Evolutionary conservation across 2,888 invertebrate species (phyloP).

Genomic region (Hoplodrina ambigua): DNA sequence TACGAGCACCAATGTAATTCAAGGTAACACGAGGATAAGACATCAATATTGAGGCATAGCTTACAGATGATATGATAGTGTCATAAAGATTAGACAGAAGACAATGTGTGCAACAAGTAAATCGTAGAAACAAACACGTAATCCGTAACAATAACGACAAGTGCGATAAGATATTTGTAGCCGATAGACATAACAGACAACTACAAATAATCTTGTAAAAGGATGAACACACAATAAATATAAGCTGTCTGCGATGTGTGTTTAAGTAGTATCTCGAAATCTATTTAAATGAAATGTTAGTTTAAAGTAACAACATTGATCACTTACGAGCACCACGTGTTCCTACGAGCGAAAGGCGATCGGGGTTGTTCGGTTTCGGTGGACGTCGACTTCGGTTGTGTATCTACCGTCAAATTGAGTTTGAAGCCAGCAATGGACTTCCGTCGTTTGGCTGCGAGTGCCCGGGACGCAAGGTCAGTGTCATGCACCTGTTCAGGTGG

Average conservation of each 20-base stretch:
- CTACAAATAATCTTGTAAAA: slow-evolving; percentile 45
- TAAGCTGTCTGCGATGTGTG: slow-evolving; percentile 10
- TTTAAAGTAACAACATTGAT: slow-evolving; percentile 59
- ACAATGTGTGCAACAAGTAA: slow-evolving; percentile 64
- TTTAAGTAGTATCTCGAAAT: slow-evolving; percentile 14
- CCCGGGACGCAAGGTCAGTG: slow-evolving; percentile 83
- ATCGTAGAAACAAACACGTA: slow-evolving; percentile 70
- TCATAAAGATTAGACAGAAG: slow-evolving; percentile 63
- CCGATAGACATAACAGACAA: slow-evolving; percentile 67
- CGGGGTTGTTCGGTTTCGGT: slow-evolving; percentile 78
- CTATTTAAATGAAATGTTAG: slow-evolving; percentile 21
- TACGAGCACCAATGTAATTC: slow-evolving; percentile 48
- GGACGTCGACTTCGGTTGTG: slow-evolving; percentile 74
- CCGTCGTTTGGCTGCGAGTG: slow-evolving; percentile 86
- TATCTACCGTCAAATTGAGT: slow-evolving; percentile 80
- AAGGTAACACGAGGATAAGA: slow-evolving; percentile 52
- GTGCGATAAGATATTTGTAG: slow-evolving; percentile 70
- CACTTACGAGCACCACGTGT: slow-evolving; percentile 90
- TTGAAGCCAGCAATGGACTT: slow-evolving; percentile 87
- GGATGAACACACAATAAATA: slow-evolving; percentile 23
- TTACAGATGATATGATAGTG: slow-evolving; percentile 46
- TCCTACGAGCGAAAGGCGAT: slow-evolving; percentile 82
- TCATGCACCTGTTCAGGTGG: slow-evolving; percentile 79
- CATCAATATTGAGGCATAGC: slow-evolving; percentile 27
- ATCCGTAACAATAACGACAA: slow-evolving; percentile 71